Evolutionary conservation across 2,888 invertebrate species (phyloP).

Genomic region (Nomada goodeniana): DNA sequence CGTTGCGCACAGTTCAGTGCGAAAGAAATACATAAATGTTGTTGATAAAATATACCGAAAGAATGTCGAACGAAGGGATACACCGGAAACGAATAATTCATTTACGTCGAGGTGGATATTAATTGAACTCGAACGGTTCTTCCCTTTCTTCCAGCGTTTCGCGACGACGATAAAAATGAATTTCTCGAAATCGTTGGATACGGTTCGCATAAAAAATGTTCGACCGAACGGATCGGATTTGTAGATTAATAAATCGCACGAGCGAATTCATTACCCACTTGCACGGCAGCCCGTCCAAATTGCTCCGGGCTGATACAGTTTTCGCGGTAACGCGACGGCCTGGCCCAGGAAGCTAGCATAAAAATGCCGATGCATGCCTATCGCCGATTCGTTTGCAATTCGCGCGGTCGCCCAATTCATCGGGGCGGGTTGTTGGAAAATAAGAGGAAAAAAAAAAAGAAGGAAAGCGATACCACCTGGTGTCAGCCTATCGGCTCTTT

Average conservation of each 20-base stretch:
- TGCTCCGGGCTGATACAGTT: slow-evolving; percentile 37
- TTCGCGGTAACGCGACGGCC: slow-evolving; percentile 50
- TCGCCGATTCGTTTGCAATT: slow-evolving; percentile 65
- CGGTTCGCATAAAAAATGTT: neutral
- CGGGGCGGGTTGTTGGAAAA: neutral
- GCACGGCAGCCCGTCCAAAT: neutral
- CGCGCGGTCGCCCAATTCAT: slow-evolving; percentile 48
- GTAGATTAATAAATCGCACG: slow-evolving; percentile 65
- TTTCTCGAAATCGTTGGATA: slow-evolving; percentile 6
- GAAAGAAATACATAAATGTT: too few relatives aligned
- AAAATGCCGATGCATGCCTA: slow-evolving; percentile 61
- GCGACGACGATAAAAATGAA: neutral
- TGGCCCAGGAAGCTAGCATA: slow-evolving; percentile 62
- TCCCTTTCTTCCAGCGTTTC: neutral
- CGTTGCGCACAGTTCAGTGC: too few relatives aligned
- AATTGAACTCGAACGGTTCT: slow-evolving; percentile 1
- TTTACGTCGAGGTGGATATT: neutral
- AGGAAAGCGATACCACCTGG: slow-evolving; percentile 63
- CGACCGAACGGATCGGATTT: slow-evolving; percentile 46
- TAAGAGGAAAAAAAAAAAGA: neutral
- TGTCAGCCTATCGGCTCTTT: slow-evolving; percentile 60
- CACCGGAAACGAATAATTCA: slow-evolving; percentile 9
- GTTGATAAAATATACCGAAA: neutral
- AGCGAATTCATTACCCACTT: slow-evolving; percentile 56
- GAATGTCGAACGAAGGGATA: neutral